Base-by-base conservation (phyloP, 2,113 vertebrate species). In the Equus przewalskii region DNA sequence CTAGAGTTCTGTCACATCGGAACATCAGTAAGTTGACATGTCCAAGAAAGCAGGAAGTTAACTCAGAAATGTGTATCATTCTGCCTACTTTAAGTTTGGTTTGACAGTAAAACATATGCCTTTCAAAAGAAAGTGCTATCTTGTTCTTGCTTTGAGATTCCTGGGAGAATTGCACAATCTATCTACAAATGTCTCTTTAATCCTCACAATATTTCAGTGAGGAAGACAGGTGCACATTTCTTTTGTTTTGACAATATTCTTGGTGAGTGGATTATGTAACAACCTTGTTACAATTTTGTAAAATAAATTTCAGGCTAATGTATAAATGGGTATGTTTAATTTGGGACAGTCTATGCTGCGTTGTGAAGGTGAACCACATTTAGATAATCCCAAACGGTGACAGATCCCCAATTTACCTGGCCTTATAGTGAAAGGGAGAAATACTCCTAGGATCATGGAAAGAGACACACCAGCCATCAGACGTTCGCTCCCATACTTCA, bases 1-100 rank as follows among this genome's bases (percentile, higher is more conserved):
- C 54, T 30, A 7, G 80, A 26, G 3, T 89, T 46, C 91, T 96
- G 64, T 93, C 75, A 83, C n/a, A 67, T 0, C 36, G 94, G 14
- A 93, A 97, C 33, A 95, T 33, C 70, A 54, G 22, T 91, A 41
- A 72, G 91, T 97, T 97, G 82, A 87, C 73, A 28, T 67, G 80
- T 95, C 96, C 87, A 94, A 91, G 64, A 92, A 97, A 82, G 75
- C 76, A 97, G 92, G 36, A 98, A 94, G n/a, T 98, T 67, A 97
- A 87, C 97, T 89, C 21, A 80, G 51, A 98, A 92, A 36, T 36
- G 67, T n/a, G 79, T 82, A 30, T 84, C 91, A 41, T 13, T 56
- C 56, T 72, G 91, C 80, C 91, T 88, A 60, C 89, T 85, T 7
- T 41, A 41, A 92, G 5, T 97, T 93, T 97, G 89, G 18, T 49